Percentiles rank a stretch among this genome's conserved stretches.
These are phyloP conservation scores for Erebia epiphron DNA, from an alignment of 2,888 invertebrate genomes.

Conservation along the genomic window DNA sequence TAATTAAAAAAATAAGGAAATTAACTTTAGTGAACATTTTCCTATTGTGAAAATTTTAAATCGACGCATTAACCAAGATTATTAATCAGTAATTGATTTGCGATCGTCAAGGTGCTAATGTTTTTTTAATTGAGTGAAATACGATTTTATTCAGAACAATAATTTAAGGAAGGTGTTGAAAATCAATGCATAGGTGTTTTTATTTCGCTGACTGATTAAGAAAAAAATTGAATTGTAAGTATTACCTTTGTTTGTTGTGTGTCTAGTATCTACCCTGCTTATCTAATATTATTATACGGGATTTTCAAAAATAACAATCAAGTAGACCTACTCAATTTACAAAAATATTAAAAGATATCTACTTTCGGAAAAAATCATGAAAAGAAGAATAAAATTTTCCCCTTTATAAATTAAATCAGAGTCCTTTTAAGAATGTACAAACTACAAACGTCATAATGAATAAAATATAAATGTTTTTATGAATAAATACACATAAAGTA, in stretches of 20 bases:
- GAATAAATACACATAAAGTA: too few species aligned
- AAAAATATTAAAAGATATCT: too few species aligned
- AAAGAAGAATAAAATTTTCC: too few species aligned
- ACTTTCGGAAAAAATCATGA: too few species aligned
- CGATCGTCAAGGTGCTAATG: slow-evolving; percentile 10
- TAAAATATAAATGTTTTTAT: too few species aligned
- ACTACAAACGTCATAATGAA: too few species aligned
- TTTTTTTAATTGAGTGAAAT: slow-evolving; percentile 7
- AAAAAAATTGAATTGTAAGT: slow-evolving; percentile 1
- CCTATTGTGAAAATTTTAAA: slow-evolving; percentile 1
- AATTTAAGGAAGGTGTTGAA: background rate
- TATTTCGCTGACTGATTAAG: background rate
- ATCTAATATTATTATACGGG: too few species aligned
- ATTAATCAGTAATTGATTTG: background rate
- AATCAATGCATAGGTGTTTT: background rate
- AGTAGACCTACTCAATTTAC: too few species aligned
- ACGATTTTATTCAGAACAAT: background rate
- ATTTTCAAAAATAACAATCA: too few species aligned
- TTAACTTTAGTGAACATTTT: background rate
- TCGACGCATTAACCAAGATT: background rate
- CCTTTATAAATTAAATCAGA: too few species aligned
- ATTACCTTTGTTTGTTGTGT: background rate
- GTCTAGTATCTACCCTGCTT: too few species aligned
- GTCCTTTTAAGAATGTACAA: too few species aligned
- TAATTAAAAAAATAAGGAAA: background rate